phyloP scores from a whole-genome alignment of 2,797 vertebrate species.

The Microcaecilia unicolor region DNA sequence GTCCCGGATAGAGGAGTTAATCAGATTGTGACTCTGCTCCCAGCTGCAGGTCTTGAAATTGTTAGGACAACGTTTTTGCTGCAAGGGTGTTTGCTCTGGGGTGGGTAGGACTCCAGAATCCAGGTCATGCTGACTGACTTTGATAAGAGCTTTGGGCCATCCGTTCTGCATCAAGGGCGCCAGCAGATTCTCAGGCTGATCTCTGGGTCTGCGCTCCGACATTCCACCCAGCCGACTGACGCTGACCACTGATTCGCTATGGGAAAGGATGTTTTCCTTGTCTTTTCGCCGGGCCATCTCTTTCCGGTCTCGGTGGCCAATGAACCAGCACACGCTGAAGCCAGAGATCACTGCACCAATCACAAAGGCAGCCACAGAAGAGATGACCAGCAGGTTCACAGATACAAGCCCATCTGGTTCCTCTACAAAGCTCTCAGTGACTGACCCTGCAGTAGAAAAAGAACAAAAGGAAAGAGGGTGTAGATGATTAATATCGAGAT shows the following conservation, averaged over 20 bases:
- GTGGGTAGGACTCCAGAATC: slow-evolving; percentile 88
- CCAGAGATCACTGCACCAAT: slow-evolving; percentile 85
- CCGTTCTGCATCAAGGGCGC: slow-evolving; percentile 82
- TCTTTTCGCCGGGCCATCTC: slow-evolving; percentile 72
- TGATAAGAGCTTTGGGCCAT: slow-evolving; percentile 70
- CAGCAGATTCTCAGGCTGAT: slow-evolving; percentile 65
- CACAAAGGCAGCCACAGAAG: slow-evolving; percentile 85
- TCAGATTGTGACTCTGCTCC: slow-evolving; percentile 82
- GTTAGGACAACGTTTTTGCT: slow-evolving; percentile 77
- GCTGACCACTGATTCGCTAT: slow-evolving; percentile 82
- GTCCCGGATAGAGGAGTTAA: slow-evolving; percentile 56
- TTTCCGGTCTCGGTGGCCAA: slow-evolving; percentile 81
- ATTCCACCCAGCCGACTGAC: slow-evolving; percentile 79
- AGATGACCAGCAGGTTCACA: slow-evolving; percentile 84
- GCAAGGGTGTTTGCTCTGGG: slow-evolving; percentile 88
- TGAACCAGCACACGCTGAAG: slow-evolving; percentile 88
- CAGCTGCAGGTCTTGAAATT: slow-evolving; percentile 58
- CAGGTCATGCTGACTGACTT: slow-evolving; percentile 61
- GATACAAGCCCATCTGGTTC: slow-evolving; percentile 85
- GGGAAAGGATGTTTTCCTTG: slow-evolving; percentile 79
- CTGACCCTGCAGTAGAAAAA: slow-evolving; percentile 56
- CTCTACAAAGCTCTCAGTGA: slow-evolving; percentile 81
- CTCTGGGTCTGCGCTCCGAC: slow-evolving; percentile 24
- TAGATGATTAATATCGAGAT: too few species aligned
- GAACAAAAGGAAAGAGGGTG: not conserved